Base-by-base conservation (phyloP, 1,140 invertebrate species). In the Lordiphosa collinella region DNA sequence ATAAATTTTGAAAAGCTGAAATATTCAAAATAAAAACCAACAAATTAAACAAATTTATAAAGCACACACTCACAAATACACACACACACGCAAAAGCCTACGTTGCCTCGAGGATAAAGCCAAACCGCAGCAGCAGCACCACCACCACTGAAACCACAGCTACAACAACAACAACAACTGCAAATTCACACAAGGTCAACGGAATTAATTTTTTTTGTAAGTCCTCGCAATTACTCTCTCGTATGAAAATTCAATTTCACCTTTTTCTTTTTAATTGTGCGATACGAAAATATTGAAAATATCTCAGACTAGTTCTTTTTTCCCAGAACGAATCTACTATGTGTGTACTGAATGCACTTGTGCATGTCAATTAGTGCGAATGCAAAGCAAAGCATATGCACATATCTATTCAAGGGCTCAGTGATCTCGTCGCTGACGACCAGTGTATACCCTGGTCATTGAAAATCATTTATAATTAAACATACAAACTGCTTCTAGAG, bases 141-240 rank as follows among this genome's bases (percentile, higher is more conserved):
- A 47, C 18, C 49, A 38, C 40, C 58, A 31, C 48, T 55, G n/a
- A 51, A 73, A 51, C 68, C 35, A 11, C 55, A 52, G 22, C 65
- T 66, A 35, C 67, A 67, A 5, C 51, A 25, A 35, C 67, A 67
- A 5, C 51, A 25, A 49, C 47, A 18, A 35, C 51, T 70, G 60
- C 57, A 73, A 84, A 78, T 84, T 84, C 73, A 73, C 59, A 57
- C 78, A 84, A 84, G 79, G 78, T 84, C 78, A 85, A 78, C 78
- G 79, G 79, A 84, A 78, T 85, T 73, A 84, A 84, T 84, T 84
- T 73, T 84, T 80, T 76, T 84, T 84, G 78, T 84, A 84, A 84
- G 78, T 84, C 40, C 35, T 53, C 34, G 11, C 14, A 37, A 43
- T 32, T 29, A 29, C 25, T 29, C 5, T 29, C 25, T 29, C 7